Evolutionary conservation across 2,797 vertebrate species (phyloP), one percentile per base, ranked within the genome.

Genomic region (Perodicticus potto): DNA sequence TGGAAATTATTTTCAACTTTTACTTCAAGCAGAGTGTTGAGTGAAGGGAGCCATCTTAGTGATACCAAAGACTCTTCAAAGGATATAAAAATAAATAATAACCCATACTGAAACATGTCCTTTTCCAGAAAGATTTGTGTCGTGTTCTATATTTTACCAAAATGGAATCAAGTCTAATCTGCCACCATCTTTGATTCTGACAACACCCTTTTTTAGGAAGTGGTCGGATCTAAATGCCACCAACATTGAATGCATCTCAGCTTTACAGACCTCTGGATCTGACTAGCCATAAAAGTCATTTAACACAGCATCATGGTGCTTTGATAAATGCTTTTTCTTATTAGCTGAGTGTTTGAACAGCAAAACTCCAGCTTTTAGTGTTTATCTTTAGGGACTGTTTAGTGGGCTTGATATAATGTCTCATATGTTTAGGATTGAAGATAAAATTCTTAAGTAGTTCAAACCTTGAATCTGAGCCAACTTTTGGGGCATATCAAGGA

Each of bases 81-180:
- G 9, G 11, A 61, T 65, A 49, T 37, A 84, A 95, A 89, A 86
- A 34, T 78, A 89, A 86, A 34, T 78, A 76, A 69, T 43, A 53
- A 43, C 7, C 20, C 5, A 11, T 43, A 72, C 29, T 23, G 25
- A 93, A 25, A 22, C 5, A 20, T 63, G 6, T 37, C 77, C 32
- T 86, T 77, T 88, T 14, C 37, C 55, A 34, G 25, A 86, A 37
- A 69, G 37, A 88, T 45, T 81, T 91, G 63, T 34, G 20, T 86
- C 37, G 40, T 95, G 43, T 5, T 32, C 32, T 73, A 5, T 25
- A 63, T 83, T 82, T 34, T 7, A 49, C 37, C 81, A 17, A 94
- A 93, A 91, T 88, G 34, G 77, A 86, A 82, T 69, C 9, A 89
- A 83, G 32, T 40, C 23, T 84, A 19, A 70, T 89, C 78, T 77